phyloP scores from a whole-genome alignment of 2,888 invertebrate species.

The Pecten maximus region DNA sequence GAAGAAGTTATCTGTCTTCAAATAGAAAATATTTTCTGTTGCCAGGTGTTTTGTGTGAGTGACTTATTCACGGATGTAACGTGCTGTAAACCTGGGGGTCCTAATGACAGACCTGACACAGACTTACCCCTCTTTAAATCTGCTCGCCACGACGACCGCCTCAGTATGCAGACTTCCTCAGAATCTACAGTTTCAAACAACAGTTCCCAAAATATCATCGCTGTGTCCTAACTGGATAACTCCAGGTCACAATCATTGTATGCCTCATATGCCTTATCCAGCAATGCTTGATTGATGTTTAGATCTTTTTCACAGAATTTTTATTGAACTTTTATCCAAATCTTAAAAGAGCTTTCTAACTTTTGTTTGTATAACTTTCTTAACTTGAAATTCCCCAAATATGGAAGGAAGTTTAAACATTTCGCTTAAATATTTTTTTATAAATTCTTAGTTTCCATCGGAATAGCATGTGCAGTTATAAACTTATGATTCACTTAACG shows the following conservation, averaged over 20 bases:
- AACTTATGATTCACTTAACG: too few relatives aligned
- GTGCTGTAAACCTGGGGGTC: not conserved
- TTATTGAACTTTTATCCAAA: not conserved
- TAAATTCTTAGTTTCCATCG: too few relatives aligned
- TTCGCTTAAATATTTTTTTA: too few relatives aligned
- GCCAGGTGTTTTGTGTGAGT: not conserved
- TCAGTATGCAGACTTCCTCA: slow-evolving; percentile 49
- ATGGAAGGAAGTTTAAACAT: too few relatives aligned
- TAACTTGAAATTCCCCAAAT: not conserved
- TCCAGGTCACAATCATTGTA: not conserved
- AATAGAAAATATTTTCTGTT: not conserved
- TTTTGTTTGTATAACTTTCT: not conserved
- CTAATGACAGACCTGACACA: slow-evolving; percentile 14
- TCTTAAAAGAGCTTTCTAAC: too few relatives aligned
- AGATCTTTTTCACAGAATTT: not conserved
- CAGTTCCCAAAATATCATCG: not conserved
- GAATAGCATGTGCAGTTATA: too few relatives aligned
- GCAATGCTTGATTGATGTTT: not conserved
- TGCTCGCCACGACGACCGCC: slow-evolving; percentile 41
- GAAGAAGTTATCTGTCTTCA: not conserved
- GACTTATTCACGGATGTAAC: not conserved
- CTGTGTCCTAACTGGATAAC: not conserved
- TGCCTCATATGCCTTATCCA: not conserved
- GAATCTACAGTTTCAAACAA: slow-evolving; percentile 38
- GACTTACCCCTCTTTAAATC: slow-evolving; percentile 49